phyloP scores from a whole-genome alignment of 2,113 vertebrate species.

The Macheiramphus alcinus region DNA sequence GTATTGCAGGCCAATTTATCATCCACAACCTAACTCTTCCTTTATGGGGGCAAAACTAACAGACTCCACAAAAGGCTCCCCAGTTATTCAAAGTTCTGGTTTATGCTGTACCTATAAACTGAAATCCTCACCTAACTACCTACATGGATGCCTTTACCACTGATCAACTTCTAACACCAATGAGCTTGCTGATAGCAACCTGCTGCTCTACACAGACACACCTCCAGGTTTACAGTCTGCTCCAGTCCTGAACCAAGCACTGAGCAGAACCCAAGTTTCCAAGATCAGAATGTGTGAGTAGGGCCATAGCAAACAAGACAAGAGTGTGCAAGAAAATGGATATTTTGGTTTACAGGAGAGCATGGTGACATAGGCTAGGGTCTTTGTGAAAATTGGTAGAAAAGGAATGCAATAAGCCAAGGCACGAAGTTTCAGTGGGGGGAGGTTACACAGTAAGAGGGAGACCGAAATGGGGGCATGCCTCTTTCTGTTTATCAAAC shows the following conservation, averaged over 20 bases:
- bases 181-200: not conserved
- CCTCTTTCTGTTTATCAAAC: not conserved
- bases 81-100: not conserved
- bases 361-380: not conserved
- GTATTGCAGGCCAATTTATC: not conserved
- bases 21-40: not conserved
- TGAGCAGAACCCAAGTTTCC: not conserved
- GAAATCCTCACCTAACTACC: not conserved
- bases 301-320: not conserved
- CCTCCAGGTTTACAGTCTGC: not conserved
- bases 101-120: not conserved
- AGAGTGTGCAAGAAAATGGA: fast-evolving
- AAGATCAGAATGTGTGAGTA: not conserved
- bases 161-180: not conserved
- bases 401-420: not conserved
- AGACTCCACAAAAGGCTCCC: not conserved
- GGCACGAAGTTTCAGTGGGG: not conserved
- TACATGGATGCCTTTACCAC: not conserved
- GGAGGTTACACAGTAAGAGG: not conserved
- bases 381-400: not conserved
- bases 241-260: not conserved
- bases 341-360: not conserved
- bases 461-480: not conserved
- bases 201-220: not conserved
- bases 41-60: not conserved